Conservation (phyloP, 2,888 invertebrate genomes). For the Tenthredo livida region DNA sequence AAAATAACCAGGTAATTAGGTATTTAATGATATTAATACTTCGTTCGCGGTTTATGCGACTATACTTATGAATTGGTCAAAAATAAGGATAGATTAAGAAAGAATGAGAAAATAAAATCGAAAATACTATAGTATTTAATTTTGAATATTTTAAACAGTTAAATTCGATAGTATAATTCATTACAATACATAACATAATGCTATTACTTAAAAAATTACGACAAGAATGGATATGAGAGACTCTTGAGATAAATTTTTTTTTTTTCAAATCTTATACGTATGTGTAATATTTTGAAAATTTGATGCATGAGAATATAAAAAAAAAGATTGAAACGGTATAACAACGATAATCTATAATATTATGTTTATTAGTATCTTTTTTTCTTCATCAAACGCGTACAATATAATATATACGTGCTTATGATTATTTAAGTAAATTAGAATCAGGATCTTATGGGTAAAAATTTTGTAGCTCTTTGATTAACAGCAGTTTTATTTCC, state of each 20-base stretch:
- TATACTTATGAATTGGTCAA: background rate
- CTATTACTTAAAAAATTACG: background rate
- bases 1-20: background rate
- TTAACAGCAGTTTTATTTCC: slow-evolving; percentile 81
- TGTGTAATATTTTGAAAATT: background rate
- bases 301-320: background rate
- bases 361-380: background rate
- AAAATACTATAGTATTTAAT: background rate
- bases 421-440: background rate
- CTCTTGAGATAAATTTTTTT: background rate
- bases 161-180: background rate
- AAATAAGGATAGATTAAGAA: background rate
- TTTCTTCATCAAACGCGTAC: background rate
- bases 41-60: background rate
- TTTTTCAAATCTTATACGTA: background rate
- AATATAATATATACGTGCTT: too few relatives aligned
- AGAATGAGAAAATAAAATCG: background rate
- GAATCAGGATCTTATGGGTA: slow-evolving; percentile 74
- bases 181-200: background rate
- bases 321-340: background rate
- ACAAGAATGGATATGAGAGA: background rate
- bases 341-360: background rate
- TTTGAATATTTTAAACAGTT: background rate
- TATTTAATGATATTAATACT: background rate
- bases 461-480: slow-evolving; percentile 82